Evolutionary conservation across 1,140 invertebrate genomes (phyloP).

Genomic region (Zaprionus capensis): DNA sequence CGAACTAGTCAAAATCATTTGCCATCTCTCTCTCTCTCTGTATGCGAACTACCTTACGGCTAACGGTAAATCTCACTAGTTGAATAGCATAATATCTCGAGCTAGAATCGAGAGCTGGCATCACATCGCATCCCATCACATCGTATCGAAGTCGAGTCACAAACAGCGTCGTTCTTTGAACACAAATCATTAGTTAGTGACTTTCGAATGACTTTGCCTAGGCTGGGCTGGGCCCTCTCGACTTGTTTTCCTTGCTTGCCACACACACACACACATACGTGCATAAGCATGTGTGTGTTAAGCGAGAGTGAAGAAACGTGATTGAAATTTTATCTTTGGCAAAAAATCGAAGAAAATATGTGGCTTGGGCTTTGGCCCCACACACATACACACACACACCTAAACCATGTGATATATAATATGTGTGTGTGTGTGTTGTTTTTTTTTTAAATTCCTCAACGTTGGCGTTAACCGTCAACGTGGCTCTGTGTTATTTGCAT

Average conservation of each 20-base stretch:
- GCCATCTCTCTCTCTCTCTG: not conserved
- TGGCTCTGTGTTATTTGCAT: conserved; percentile 68
- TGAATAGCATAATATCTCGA: not conserved
- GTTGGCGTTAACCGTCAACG: conserved; percentile 51
- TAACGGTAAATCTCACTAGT: not conserved
- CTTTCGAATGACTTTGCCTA: conserved; percentile 35
- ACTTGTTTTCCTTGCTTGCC: conserved; percentile 5
- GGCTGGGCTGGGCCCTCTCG: conserved; percentile 7
- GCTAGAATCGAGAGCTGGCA: not conserved
- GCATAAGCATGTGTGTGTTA: conserved; percentile 31
- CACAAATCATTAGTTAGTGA: conserved; percentile 40
- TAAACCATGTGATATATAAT: conserved; percentile 12
- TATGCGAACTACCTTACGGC: not conserved
- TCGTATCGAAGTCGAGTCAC: not conserved
- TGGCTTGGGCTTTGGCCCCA: conserved; percentile 47
- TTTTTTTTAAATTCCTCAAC: conserved; percentile 48
- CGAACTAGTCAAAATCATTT: not conserved
- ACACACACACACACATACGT: conserved; percentile 16
- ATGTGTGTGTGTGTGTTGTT: conserved; percentile 9
- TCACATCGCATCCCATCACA: not conserved
- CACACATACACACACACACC: conserved; percentile 25
- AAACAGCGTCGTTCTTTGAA: conserved; percentile 6
- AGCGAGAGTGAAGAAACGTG: conserved; percentile 75
- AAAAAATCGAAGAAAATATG: conserved; percentile 65
- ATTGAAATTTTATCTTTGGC: conserved; percentile 79